Evolutionary conservation across 2,888 invertebrate genomes (phyloP), one percentile per base, ranked within the genome.

Genomic region (Pammene fasciana): DNA sequence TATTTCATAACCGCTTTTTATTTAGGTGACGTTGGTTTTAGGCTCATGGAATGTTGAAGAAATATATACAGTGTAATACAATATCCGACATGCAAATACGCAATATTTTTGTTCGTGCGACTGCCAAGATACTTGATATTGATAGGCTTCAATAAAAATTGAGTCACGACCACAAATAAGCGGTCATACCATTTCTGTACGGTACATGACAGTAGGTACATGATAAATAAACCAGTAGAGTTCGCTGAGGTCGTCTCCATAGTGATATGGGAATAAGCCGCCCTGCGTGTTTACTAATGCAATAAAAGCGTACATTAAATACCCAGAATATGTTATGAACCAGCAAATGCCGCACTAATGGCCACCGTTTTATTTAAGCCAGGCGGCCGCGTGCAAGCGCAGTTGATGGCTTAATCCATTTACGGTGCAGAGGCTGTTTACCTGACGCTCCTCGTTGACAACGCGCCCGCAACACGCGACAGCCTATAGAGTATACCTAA

Each of bases 351-450:
- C n/a, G n/a, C 68, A 36, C 68, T 68, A 68, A 68, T 68, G 38
- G 68, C 9, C 61, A 48, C 55, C 45, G 52, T 65, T 68, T 65
- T 65, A 70, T 48, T 65, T 65, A 54, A 59, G 43, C 41, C 41
- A 13, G 16, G 41, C 59, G 54, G 52, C 56, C 34, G 54, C 59
- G 65, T 70, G 48, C 54, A 65, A 78, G 73, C 76, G 65, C 76
- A 72, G 77, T 73, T 81, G 80, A 80, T 78, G 77, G 79, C 79
- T 82, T 83, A 78, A 82, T 81, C 75, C 76, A 80, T 79, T 76
- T 78, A 74, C 65, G 67, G 50, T 52, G 68, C 57, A 57, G 67
- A 41, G 61, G 59, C 72, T 64, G 60, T 72, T 66, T 72, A 65
- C 70, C 73, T 71, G 60, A 57, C 62, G 16, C 18, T n/a, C 43